A percentile compares a stretch with the other conserved stretches of the same genome.
Evolutionary conservation across 2,888 invertebrate genomes (phyloP).

Genomic region (Cataglyphis albicans): DNA sequence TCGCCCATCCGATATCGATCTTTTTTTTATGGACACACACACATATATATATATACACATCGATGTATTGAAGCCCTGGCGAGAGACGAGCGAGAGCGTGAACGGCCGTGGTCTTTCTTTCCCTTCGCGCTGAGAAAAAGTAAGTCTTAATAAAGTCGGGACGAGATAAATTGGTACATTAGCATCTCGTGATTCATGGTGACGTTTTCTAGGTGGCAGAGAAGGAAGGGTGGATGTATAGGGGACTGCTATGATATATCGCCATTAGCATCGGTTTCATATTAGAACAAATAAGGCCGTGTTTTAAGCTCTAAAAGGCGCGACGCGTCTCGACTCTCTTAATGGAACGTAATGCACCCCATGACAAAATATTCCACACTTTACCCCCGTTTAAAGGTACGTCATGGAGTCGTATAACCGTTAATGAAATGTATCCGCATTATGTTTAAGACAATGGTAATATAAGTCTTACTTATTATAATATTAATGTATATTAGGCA

Average conservation of each 20-base stretch:
- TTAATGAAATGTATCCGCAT: constrained; percentile 27
- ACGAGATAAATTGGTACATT: constrained; percentile 84
- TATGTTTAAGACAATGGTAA: neutral
- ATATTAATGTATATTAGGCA: neutral
- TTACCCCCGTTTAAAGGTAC: constrained; percentile 10
- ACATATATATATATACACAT: neutral
- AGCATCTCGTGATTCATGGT: constrained; percentile 84
- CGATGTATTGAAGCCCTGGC: constrained; percentile 55
- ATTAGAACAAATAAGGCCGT: constrained; percentile 81
- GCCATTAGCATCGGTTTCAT: constrained; percentile 82
- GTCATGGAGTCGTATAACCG: constrained; percentile 17
- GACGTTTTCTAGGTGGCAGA: constrained; percentile 69
- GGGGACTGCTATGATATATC: constrained; percentile 76
- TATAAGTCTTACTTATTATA: neutral
- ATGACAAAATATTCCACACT: constrained; percentile 22
- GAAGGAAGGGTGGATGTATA: constrained; percentile 34
- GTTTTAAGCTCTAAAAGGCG: constrained; percentile 75
- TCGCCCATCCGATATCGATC: constrained; percentile 74
- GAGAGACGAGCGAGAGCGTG: constrained; percentile 42
- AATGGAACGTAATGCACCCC: constrained; percentile 68
- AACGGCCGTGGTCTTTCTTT: constrained; percentile 52
- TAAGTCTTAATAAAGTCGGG: constrained; percentile 79
- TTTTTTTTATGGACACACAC: constrained; percentile 53
- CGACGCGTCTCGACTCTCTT: constrained; percentile 65
- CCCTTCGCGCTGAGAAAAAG: constrained; percentile 71